phyloP scores from a whole-genome alignment of 2,113 vertebrate genomes.

The Taxidea taxus region DNA sequence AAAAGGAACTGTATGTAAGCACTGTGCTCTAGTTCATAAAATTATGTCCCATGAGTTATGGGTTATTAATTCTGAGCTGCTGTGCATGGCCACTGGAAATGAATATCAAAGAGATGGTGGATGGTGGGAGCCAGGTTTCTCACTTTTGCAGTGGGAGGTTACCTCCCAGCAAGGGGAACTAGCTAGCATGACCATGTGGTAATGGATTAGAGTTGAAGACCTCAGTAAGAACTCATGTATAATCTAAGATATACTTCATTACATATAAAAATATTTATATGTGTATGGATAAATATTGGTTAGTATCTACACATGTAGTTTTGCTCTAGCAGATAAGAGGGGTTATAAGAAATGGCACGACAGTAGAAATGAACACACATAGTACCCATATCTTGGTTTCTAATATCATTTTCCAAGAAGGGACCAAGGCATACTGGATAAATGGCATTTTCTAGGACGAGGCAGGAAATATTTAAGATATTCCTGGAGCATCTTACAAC shows the following conservation, averaged over 20 bases:
- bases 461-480: neutral
- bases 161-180: neutral
- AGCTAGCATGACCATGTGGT: neutral
- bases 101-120: neutral
- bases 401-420: neutral
- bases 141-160: neutral
- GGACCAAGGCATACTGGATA: neutral
- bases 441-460: neutral
- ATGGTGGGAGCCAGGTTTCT: neutral
- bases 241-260: neutral
- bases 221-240: neutral
- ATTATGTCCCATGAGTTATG: neutral
- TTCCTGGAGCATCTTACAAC: neutral
- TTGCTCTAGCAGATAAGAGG: neutral
- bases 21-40: neutral
- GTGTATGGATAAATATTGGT: neutral
- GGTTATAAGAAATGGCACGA: neutral
- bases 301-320: neutral
- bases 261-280: neutral
- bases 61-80: neutral
- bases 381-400: neutral
- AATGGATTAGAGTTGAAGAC: neutral
- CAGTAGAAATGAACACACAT: neutral
- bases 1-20: neutral
- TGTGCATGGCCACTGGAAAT: neutral